Conservation (phyloP, 1,140 invertebrate genomes). For the Diploscapter pachys region DNA sequence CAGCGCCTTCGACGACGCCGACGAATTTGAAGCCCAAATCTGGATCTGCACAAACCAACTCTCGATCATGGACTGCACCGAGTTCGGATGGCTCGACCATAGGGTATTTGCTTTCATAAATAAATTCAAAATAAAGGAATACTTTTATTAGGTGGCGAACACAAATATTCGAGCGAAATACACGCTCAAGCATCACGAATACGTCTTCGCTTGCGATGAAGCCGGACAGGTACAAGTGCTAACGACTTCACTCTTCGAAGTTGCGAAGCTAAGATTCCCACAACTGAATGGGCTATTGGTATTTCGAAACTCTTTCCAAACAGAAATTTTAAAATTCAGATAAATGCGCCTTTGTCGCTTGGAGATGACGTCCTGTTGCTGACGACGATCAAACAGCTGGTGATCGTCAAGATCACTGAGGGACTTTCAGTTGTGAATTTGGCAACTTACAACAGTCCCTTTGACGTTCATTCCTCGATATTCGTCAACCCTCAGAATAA, state of each 20-base stretch:
- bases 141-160: neutral
- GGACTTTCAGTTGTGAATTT: neutral
- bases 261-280: slow-evolving; percentile 12
- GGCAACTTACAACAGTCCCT: neutral
- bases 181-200: slow-evolving; percentile 21
- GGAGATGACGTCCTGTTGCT: slow-evolving; percentile 19
- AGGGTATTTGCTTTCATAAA: slow-evolving; percentile 35
- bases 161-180: neutral
- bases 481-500: neutral
- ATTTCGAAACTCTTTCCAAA: neutral
- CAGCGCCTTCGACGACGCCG: slow-evolving; percentile 65
- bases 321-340: slow-evolving; percentile 14
- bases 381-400: slow-evolving; percentile 13
- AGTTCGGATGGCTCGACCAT: slow-evolving; percentile 64
- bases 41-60: slow-evolving; percentile 60
- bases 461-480: slow-evolving; percentile 1
- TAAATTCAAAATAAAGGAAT: slow-evolving; percentile 2
- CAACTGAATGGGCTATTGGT: slow-evolving; percentile 19
- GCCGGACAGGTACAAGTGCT: slow-evolving; percentile 20
- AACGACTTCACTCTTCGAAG: slow-evolving; percentile 23
- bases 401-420: slow-evolving; percentile 17
- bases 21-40: slow-evolving; percentile 30
- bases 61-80: slow-evolving; percentile 67
- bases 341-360: slow-evolving; percentile 21
- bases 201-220: slow-evolving; percentile 23